Evolutionary conservation across 2,888 invertebrate species (phyloP).

Genomic region (Drosophila affinis): DNA sequence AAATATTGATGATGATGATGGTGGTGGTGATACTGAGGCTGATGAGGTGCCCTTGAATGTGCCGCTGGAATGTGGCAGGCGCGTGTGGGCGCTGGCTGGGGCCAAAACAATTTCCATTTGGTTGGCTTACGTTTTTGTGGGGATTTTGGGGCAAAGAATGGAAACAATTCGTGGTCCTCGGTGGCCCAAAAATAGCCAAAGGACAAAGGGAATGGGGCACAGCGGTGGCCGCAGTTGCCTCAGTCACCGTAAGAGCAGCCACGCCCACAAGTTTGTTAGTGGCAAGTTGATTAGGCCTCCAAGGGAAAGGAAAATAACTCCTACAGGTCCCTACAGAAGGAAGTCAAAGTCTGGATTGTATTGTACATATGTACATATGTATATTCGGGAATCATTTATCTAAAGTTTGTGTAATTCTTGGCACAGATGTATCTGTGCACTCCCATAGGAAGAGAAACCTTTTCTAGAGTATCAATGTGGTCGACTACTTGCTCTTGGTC

Average conservation of each 20-base stretch:
- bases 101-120: conserved; percentile 27
- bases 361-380: background rate
- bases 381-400: background rate
- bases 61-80: conserved; percentile 22
- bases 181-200: conserved; percentile 38
- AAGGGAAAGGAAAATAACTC: conserved; percentile 2
- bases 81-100: conserved; percentile 25
- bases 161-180: conserved; percentile 13
- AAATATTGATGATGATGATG: conserved; percentile 23
- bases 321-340: background rate
- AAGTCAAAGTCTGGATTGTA: background rate
- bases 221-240: conserved; percentile 5
- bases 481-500: background rate
- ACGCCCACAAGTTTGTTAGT: conserved; percentile 10
- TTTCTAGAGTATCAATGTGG: background rate
- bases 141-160: conserved; percentile 38
- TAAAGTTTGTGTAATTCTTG: background rate
- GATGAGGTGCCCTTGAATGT: conserved; percentile 70
- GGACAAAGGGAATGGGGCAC: conserved; percentile 9
- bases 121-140: conserved; percentile 15
- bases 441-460: too few species aligned
- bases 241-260: conserved; percentile 9
- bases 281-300: conserved; percentile 14
- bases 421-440: too few species aligned
- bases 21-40: conserved; percentile 23